phyloP scores from a whole-genome alignment of 2,113 vertebrate species.

The Ophiodon elongatus region DNA sequence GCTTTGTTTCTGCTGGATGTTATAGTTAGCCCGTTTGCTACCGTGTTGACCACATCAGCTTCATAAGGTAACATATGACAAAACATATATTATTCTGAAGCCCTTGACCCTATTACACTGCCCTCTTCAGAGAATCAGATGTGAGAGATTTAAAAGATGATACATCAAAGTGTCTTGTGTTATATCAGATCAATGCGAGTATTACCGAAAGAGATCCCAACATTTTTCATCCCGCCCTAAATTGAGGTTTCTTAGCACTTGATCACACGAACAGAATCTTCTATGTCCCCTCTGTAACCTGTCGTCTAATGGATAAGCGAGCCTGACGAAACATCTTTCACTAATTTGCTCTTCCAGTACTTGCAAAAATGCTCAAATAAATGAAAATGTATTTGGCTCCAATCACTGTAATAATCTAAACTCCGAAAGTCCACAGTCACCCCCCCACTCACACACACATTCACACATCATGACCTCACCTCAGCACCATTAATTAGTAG shows the following conservation, averaged over 20 bases:
- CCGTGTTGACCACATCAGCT: neutral
- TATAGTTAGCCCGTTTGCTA: neutral
- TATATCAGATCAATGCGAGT: neutral
- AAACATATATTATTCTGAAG: too few species aligned
- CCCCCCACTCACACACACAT: neutral
- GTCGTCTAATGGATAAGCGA: neutral
- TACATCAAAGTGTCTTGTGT: neutral
- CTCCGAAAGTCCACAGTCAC: neutral
- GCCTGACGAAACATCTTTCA: neutral
- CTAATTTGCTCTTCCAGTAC: neutral
- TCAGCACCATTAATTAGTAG: conserved; percentile 58
- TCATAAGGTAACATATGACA: neutral
- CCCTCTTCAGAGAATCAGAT: neutral
- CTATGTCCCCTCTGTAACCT: neutral
- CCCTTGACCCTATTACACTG: too few species aligned
- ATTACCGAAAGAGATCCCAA: neutral
- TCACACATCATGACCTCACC: conserved; percentile 45
- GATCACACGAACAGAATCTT: neutral
- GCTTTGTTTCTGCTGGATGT: neutral
- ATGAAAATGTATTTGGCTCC: neutral
- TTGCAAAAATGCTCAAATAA: neutral
- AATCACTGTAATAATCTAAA: neutral
- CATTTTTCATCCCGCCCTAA: neutral
- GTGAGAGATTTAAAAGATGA: neutral
- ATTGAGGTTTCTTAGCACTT: neutral